phyloP scores from a whole-genome alignment of 2,888 invertebrate species.

The Epinotia brunnichana region DNA sequence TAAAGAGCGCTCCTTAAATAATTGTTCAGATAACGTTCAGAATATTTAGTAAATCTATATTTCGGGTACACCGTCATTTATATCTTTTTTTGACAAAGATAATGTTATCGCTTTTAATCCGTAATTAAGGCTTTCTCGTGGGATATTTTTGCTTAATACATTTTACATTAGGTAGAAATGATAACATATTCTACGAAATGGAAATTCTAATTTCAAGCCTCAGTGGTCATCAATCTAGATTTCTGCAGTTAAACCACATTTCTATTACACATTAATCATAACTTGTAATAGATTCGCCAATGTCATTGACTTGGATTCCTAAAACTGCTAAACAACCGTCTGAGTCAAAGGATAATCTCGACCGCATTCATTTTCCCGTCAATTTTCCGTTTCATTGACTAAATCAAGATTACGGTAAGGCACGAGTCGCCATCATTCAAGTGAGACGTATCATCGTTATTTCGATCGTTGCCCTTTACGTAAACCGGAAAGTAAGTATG shows the following conservation, averaged over 20 bases:
- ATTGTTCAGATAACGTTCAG: slow-evolving; percentile 67
- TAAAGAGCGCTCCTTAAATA: slow-evolving; percentile 71
- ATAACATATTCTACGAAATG: slow-evolving; percentile 10
- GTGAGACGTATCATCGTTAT: slow-evolving; percentile 51
- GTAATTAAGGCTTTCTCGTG: slow-evolving; percentile 25
- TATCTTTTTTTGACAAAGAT: slow-evolving; percentile 67
- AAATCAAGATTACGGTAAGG: slow-evolving; percentile 65
- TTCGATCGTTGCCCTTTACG: slow-evolving; percentile 39
- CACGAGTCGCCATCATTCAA: slow-evolving; percentile 70
- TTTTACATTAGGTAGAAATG: background rate
- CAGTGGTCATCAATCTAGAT: slow-evolving; percentile 15
- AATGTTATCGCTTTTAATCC: slow-evolving; percentile 62
- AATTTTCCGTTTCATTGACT: slow-evolving; percentile 76
- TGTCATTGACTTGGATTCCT: slow-evolving; percentile 66
- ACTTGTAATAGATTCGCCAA: slow-evolving; percentile 36
- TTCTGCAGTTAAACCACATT: slow-evolving; percentile 38
- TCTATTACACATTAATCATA: slow-evolving; percentile 26
- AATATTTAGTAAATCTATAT: slow-evolving; percentile 63
- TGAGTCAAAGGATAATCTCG: slow-evolving; percentile 57
- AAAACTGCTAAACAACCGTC: slow-evolving; percentile 62
- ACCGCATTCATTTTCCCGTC: slow-evolving; percentile 70
- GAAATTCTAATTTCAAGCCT: slow-evolving; percentile 54
- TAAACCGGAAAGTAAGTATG: slow-evolving; percentile 20
- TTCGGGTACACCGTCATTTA: slow-evolving; percentile 65
- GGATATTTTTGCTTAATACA: background rate